Conservation (phyloP, 2,797 vertebrate species). For the Coranthus polyacanthus region DNA sequence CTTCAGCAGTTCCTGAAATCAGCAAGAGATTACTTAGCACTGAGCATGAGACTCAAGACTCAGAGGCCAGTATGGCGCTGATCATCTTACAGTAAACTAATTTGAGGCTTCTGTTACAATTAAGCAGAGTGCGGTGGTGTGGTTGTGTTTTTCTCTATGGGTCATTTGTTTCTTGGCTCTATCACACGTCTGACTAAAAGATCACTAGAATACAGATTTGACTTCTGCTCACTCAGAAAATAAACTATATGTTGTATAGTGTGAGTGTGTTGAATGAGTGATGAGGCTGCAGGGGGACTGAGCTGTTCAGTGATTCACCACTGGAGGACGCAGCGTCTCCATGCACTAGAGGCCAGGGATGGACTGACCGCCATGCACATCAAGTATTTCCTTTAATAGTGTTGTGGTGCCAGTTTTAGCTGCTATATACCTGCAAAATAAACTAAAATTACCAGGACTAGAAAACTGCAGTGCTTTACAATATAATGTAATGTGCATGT, state of each 20-base stretch:
- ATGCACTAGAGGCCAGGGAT: background rate
- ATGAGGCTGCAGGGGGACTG: background rate
- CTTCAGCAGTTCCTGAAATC: no score
- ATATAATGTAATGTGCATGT: no score
- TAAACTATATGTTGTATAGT: background rate
- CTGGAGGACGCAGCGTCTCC: constrained; percentile 30
- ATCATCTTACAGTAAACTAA: constrained; percentile 4
- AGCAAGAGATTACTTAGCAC: background rate
- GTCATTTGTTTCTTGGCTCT: background rate
- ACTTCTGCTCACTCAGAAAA: background rate
- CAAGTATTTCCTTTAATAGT: background rate
- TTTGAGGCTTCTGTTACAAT: background rate
- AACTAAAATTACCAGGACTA: no score
- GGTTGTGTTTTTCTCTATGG: background rate
- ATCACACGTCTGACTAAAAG: background rate
- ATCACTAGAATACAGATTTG: background rate
- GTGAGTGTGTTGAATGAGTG: background rate
- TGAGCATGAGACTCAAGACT: no score
- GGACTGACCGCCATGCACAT: no score
- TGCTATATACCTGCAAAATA: background rate
- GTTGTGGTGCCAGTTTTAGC: background rate
- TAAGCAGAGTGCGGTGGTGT: background rate
- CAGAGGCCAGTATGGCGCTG: no score
- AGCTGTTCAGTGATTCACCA: constrained; percentile 28
- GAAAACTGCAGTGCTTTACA: background rate